Base-by-base conservation (phyloP, 2,888 invertebrate species). In the Limnephilus lunatus region DNA sequence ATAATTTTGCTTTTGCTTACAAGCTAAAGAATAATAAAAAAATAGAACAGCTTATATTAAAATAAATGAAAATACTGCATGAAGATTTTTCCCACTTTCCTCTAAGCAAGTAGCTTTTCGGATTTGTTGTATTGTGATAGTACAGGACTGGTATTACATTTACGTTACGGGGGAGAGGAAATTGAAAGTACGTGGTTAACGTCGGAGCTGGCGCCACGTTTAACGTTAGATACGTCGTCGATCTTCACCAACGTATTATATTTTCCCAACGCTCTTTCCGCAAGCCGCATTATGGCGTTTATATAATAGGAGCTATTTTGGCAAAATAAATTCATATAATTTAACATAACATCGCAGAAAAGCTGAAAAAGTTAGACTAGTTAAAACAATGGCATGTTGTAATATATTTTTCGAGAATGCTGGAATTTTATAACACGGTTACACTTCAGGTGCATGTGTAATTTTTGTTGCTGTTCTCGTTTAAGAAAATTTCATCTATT, bases 101-200 rank as follows among this genome's bases (percentile, higher is more conserved):
- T 11, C 25, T 68, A 9, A 68, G 68, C 7, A 7, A 68, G 25
- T 25, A 7, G 68, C 25, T 68, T n/a, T 68, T 9, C 68, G 68
- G 25, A 68, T 68, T 68, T 9, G 25, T 68, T 68, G 68, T 68
- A 68, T 68, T 82, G 15, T 14, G 9, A 82, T 82, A 31, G 15
- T 82, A 31, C 30, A 30, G 19, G 11, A 31, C 32, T 32, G 14
- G 32, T 3, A 9, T 82, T 31, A 32, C 82, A 32, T 82, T 1
- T 31, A 32, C 81, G 30, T 81, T 81, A 81, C 68, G 68, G 68
- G 68, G 25, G 68, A 68, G 25, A 68, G 68, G 68, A 68, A 68
- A 68, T 68, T 68, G 68, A 68, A 68, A 68, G 68, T n/a, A 68
- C 68, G 68, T 68, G 68, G 68, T n/a, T 68, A 68, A 68, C 68